Evolutionary conservation across 2,113 vertebrate genomes (phyloP), one percentile per base, ranked within the genome.

Genomic region (Corvus hawaiiensis): DNA sequence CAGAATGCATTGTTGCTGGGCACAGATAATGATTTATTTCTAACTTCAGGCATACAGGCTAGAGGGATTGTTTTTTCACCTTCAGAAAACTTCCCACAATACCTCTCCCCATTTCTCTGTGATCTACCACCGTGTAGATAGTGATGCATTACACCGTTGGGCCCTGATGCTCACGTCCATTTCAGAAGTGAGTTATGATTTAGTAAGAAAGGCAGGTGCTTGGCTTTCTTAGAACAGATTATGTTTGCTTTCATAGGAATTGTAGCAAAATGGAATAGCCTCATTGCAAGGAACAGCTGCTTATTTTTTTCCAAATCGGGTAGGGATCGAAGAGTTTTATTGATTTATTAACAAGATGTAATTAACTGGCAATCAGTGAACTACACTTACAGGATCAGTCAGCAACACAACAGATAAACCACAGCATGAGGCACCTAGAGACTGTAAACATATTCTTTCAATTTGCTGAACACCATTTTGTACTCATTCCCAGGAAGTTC

Each of bases 281-380:
- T 79, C 11, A 6, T 48, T 84, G 48, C 35, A 75, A 69, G 41
- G n/a, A 92, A 69, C 46, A 54, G 62, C 67, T 69, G 54, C 11
- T 5, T 41, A 1, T 37, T 75, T 88, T 72, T 77, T 56, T 49
- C 32, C 22, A 85, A 75, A 78, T 56, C 0, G 0, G 43, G n/a
- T 63, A 26, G 18, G 20, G 51, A 73, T 43, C 20, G 6, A 83
- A 87, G 49, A 83, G 22, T 3, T 90, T 77, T 85, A 85, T 76
- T 88, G 74, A 82, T 95, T 88, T 93, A 96, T 96, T 95, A 94
- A 94, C 75, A 85, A 76, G 41, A 16, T 33, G 30, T 85, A 93
- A 95, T 95, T 94, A 91, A 83, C 75, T 90, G 82, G 41, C 46
- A 93, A 54, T 72, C 71, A 49, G 71, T 77, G 64, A 88, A 80